Evolutionary conservation across 1,140 invertebrate genomes (phyloP).

Genomic region (Pinna nobilis): DNA sequence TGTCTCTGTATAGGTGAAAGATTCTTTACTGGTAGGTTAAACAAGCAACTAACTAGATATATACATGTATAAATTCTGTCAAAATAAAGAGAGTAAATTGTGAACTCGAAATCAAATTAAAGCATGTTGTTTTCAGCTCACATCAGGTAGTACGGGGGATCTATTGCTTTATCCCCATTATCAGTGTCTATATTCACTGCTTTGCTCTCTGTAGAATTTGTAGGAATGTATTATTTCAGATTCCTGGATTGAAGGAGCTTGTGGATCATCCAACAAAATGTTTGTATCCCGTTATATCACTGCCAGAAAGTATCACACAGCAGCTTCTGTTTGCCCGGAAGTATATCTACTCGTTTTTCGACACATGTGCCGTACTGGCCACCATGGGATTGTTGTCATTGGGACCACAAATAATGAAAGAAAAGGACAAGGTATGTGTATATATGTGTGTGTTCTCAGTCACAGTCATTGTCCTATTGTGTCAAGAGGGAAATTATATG

Average conservation of each 20-base stretch:
- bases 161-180: background rate
- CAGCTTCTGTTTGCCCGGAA: slow-evolving; percentile 78
- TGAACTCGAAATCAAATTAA: background rate
- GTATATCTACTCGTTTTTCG: slow-evolving; percentile 81
- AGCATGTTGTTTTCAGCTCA: background rate
- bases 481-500: too few relatives aligned
- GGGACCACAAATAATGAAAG: slow-evolving; percentile 80
- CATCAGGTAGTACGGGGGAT: background rate
- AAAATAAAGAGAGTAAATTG: background rate
- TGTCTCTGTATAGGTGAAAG: too few relatives aligned
- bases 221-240: slow-evolving; percentile 38
- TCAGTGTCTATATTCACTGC: background rate
- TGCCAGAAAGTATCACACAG: slow-evolving; percentile 75
- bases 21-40: too few relatives aligned
- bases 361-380: slow-evolving; percentile 78
- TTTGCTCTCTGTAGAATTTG: background rate
- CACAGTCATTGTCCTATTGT: background rate
- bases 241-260: slow-evolving; percentile 78
- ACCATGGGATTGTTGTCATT: slow-evolving; percentile 84
- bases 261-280: slow-evolving; percentile 82
- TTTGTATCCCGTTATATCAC: slow-evolving; percentile 79
- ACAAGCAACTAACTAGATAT: too few relatives aligned
- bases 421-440: slow-evolving; percentile 80
- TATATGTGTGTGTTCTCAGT: slow-evolving; percentile 1
- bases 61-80: background rate